Evolutionary conservation across 1,140 invertebrate genomes (phyloP).

Genomic region (Scylla paramamosain): DNA sequence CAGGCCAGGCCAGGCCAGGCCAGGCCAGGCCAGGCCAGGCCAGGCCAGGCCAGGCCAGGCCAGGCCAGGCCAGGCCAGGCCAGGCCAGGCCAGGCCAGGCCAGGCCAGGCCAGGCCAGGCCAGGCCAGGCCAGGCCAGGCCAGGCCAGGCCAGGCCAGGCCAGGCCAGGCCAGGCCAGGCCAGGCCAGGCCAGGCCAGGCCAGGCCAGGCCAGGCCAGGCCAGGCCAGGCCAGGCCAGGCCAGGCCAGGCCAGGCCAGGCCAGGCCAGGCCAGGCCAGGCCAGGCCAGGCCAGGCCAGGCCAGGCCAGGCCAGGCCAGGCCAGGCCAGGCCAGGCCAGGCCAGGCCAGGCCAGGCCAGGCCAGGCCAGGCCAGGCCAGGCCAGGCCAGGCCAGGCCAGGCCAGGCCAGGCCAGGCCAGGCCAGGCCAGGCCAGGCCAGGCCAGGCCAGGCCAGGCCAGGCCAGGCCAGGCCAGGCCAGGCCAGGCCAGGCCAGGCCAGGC

Average conservation of each 20-base stretch:
- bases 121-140: not conserved
- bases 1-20: conserved; percentile 77
- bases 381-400: conserved; percentile 1
- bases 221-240: conserved; percentile 69
- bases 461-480: too few relatives aligned
- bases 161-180: conserved; percentile 66
- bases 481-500: not conserved
- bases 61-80: too few relatives aligned
- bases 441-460: conserved; percentile 34
- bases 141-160: conserved; percentile 56
- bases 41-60: too few relatives aligned
- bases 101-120: conserved; percentile 10
- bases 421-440: not conserved
- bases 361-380: too few relatives aligned
- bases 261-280: conserved; percentile 55
- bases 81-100: not conserved
- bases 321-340: not conserved
- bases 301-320: not conserved
- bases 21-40: conserved; percentile 31
- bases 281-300: not conserved
- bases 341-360: not conserved
- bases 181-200: conserved; percentile 50
- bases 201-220: conserved; percentile 76
- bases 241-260: conserved; percentile 67
- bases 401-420: not conserved